phyloP scores from a whole-genome alignment of 2,113 vertebrate genomes.

The Spizaetus ornatus region DNA sequence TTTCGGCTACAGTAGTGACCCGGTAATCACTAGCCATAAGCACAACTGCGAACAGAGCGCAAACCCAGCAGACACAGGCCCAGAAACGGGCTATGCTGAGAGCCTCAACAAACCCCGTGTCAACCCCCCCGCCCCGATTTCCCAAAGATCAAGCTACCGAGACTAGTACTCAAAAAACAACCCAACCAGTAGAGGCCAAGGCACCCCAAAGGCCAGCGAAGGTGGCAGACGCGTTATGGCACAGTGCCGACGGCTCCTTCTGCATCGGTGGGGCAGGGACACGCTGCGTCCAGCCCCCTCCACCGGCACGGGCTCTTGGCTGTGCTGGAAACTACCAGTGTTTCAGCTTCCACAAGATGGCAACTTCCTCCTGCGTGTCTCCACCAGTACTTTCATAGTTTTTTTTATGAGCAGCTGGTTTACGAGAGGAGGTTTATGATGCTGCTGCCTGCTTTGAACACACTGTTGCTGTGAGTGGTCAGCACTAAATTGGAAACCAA shows the following conservation, averaged over 20 bases:
- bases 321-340: neutral
- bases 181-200: neutral
- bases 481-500: neutral
- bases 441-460: neutral
- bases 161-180: neutral
- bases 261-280: neutral
- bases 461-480: fast-evolving
- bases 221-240: fast-evolving
- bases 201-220: neutral
- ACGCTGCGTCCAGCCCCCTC: fast-evolving
- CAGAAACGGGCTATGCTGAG: neutral
- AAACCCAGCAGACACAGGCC: neutral
- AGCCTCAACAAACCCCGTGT: neutral
- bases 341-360: neutral
- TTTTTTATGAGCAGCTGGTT: neutral
- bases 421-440: neutral
- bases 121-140: neutral
- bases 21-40: neutral
- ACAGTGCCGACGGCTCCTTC: fast-evolving
- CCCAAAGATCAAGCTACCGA: neutral
- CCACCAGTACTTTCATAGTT: neutral
- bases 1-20: neutral
- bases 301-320: fast-evolving
- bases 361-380: neutral
- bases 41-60: neutral